Evolutionary conservation across 2,113 vertebrate genomes (phyloP).

Genomic region (Psophia crepitans): DNA sequence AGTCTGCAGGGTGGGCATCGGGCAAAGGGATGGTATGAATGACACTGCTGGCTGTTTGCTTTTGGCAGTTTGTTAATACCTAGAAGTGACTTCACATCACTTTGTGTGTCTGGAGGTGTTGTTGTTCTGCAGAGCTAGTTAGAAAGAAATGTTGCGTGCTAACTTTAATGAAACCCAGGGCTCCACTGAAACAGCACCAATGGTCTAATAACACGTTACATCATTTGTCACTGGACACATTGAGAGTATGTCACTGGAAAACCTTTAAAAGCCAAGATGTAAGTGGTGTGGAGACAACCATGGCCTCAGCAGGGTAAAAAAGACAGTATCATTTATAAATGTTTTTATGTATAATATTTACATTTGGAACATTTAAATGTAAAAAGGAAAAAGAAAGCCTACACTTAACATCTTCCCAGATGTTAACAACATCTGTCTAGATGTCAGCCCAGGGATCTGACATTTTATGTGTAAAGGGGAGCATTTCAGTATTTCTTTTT

Average conservation of each 20-base stretch:
- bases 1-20: background rate
- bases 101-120: background rate
- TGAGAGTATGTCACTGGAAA: slow-evolving; percentile 54
- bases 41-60: background rate
- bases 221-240: slow-evolving; percentile 66
- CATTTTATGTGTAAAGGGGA: background rate
- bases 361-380: slow-evolving; percentile 53
- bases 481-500: slow-evolving; percentile 10
- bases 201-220: slow-evolving; percentile 51
- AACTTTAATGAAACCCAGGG: slow-evolving; percentile 18
- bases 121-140: background rate
- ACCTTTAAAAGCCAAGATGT: slow-evolving; percentile 47
- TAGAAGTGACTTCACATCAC: background rate
- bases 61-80: background rate
- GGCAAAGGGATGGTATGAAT: background rate
- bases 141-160: background rate
- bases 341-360: slow-evolving; percentile 75
- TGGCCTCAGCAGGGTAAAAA: slow-evolving; percentile 34
- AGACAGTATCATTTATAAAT: slow-evolving; percentile 56
- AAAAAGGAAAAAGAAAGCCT: slow-evolving; percentile 53
- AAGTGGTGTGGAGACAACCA: slow-evolving; percentile 48
- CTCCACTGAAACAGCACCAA: slow-evolving; percentile 21
- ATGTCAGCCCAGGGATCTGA: slow-evolving; percentile 22
- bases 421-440: slow-evolving; percentile 61
- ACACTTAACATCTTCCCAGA: slow-evolving; percentile 62